Percentiles rank a stretch among this genome's conserved stretches.
Conservation (phyloP, 2,113 vertebrate species). For the Heliornis fulica region DNA sequence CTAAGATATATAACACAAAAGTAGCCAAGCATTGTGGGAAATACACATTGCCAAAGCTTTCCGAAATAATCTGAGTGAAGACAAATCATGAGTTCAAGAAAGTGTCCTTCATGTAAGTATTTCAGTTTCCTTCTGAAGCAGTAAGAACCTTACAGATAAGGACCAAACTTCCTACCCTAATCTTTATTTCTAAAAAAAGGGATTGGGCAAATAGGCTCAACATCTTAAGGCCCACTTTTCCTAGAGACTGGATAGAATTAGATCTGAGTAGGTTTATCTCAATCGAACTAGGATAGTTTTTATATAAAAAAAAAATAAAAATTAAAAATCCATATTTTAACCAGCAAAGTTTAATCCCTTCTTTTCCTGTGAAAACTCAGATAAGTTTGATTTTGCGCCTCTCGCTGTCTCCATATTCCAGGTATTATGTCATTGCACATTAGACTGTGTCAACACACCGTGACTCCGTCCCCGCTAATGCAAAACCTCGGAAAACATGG, state of each 20-base stretch:
- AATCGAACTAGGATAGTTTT: conserved; percentile 48
- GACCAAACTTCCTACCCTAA: conserved; percentile 57
- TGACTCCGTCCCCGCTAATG: conserved; percentile 58
- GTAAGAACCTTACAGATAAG: conserved; percentile 64
- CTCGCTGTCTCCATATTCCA: conserved; percentile 53
- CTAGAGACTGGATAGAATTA: conserved; percentile 59
- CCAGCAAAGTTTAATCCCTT: conserved; percentile 64
- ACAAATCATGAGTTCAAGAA: conserved; percentile 59
- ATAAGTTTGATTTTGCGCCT: conserved; percentile 62
- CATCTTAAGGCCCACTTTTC: conserved; percentile 65
- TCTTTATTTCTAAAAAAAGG: conserved; percentile 69
- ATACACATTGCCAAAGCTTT: conserved; percentile 10
- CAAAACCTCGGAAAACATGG: conserved; percentile 62
- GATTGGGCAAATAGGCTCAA: conserved; percentile 63
- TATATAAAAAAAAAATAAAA: conserved; percentile 8
- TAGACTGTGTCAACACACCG: conserved; percentile 59
- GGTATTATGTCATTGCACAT: conserved; percentile 60
- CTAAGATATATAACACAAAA: conserved; percentile 48
- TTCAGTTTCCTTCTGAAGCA: conserved; percentile 62
- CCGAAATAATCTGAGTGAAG: conserved; percentile 53
- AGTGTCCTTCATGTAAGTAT: conserved; percentile 57
- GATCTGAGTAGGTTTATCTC: conserved; percentile 67
- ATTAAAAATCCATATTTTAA: conserved; percentile 48
- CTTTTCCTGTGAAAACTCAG: conserved; percentile 66
- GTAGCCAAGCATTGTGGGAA: conserved; percentile 33